Conservation (phyloP, 1,140 invertebrate species). For the Alviniconcha marisindica region DNA sequence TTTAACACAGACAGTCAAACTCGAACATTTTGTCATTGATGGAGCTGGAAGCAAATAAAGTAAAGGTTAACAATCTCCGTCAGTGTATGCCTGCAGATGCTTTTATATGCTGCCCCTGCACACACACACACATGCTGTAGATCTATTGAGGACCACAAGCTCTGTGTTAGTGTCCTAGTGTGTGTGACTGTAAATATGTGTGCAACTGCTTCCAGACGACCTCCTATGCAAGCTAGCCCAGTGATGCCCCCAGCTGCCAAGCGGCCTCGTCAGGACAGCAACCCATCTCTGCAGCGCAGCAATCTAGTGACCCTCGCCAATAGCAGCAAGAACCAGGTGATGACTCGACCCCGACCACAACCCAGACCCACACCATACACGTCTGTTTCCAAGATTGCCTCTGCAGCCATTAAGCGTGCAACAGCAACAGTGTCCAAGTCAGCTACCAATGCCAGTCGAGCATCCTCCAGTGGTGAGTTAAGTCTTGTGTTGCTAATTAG, state of each 20-base stretch:
- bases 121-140: no score
- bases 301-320: constrained; percentile 29
- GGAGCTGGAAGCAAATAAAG: no score
- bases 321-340: not conserved
- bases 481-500: no score
- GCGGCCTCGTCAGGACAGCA: constrained; percentile 24
- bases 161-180: no score
- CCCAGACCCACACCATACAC: not conserved
- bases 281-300: constrained; percentile 36
- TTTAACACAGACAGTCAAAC: no score
- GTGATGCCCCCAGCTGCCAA: not conserved
- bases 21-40: no score
- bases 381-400: not conserved
- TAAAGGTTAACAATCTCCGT: no score
- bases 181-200: no score
- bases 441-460: not conserved
- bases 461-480: not conserved
- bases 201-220: no score
- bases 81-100: no score
- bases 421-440: constrained; percentile 20
- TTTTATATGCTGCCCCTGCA: no score
- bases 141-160: no score
- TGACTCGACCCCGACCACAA: not conserved
- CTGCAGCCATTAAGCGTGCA: constrained; percentile 30
- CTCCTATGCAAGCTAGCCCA: constrained; percentile 10